Conservation (phyloP, 1,140 invertebrate genomes). For the Paraescarpia echinospica region DNA sequence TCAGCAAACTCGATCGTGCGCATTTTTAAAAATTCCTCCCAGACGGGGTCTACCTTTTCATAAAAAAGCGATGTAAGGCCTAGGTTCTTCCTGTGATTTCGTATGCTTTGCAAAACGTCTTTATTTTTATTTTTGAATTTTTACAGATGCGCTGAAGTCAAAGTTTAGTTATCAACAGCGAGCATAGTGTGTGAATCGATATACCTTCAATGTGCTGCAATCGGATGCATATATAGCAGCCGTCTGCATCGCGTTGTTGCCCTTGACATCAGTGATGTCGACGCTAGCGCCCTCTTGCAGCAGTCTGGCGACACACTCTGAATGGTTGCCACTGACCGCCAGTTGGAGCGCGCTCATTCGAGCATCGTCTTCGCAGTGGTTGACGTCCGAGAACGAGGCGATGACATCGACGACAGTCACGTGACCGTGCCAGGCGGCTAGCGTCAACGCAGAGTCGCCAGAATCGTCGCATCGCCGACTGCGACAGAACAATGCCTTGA, state of each 20-base stretch:
- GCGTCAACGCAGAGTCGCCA: constrained; percentile 21
- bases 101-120: too few relatives aligned
- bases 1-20: too few relatives aligned
- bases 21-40: too few relatives aligned
- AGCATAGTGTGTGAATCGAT: not conserved
- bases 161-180: too few relatives aligned
- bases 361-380: constrained; percentile 49
- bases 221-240: constrained; percentile 57
- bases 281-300: constrained; percentile 79
- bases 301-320: constrained; percentile 81
- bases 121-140: too few relatives aligned
- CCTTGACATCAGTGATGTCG: constrained; percentile 82
- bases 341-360: constrained; percentile 81
- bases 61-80: too few relatives aligned
- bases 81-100: too few relatives aligned
- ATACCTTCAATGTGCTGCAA: constrained; percentile 44
- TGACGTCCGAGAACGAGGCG: constrained; percentile 36
- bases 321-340: constrained; percentile 82
- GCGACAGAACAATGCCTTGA: not conserved
- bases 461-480: constrained; percentile 10
- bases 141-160: too few relatives aligned
- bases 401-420: constrained; percentile 36
- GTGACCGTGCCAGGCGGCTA: constrained; percentile 69
- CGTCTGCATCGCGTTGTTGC: constrained; percentile 63
- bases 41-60: too few relatives aligned